Evolutionary conservation across 2,888 invertebrate genomes (phyloP), one percentile per base, ranked within the genome.

Genomic region (Pristionchus exspectatus): DNA sequence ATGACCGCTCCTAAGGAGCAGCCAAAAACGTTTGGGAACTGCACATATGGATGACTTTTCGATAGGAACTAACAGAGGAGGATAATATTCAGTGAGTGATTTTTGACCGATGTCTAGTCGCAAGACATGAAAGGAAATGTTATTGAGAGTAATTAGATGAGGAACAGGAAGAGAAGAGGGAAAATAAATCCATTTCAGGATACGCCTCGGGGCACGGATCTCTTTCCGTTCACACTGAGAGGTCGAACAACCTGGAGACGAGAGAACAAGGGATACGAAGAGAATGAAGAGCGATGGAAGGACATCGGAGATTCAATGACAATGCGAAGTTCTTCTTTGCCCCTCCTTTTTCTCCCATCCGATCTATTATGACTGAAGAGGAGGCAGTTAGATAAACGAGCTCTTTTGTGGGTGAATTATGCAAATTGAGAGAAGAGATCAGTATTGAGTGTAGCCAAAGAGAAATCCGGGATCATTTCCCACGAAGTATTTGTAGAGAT

Each of bases 371-470:
- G 63, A 63, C 66, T 63, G 66, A 38, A 86, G 63, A 63, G 85
- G 81, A 16, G 50, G 81, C 81, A 81, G 81, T 81, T 81, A 81
- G 81, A 81, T 81, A 81, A 81, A 81, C 81, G 81, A 81, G 44
- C 81, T 50, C 81, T 81, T 81, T 81, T 54, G 81, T 50, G 27
- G 50, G 63, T n/a, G 66, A 63, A 66, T 63, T 63, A 63, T 86
- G 59, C 85, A 86, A 86, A 86, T 63, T 86, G 38, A 18, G 84
- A 50, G 12, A 59, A 14, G 84, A 59, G 84, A n/a, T 21, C 63
- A 33, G 27, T 72, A 72, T 72, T 72, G 69, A 74, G 38, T 38
- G 74, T 33, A 16, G 7, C 18, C 24, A 1, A 7, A 38, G 74
- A 24, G 74, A 74, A 38, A 74, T 74, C 74, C 74, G 74, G 74